Base-by-base conservation (phyloP, 2,888 invertebrate species). In the Pandemis corylana region DNA sequence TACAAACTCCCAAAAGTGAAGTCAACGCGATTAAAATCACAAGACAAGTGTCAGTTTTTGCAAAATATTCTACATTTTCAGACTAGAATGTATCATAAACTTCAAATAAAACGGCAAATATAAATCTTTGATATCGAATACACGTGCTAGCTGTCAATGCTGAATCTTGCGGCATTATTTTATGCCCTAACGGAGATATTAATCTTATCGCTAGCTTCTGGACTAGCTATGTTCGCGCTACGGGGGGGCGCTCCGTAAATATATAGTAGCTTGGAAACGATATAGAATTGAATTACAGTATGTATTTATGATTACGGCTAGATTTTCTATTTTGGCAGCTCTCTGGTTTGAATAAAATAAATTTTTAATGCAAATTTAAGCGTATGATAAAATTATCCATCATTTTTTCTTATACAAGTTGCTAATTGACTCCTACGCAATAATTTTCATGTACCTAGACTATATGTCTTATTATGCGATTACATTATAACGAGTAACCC, bases 151-250 rank as follows among this genome's bases (percentile, higher is more conserved):
- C 61, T 67, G 75, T 53, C 75, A 62, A 49, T 56, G 7, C 44
- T 5, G 28, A 46, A 67, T 75, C 66, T 63, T 53, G 62, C 36
- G 59, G 53, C 75, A 67, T 67, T 75, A 75, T 71, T 75, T 75
- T 69, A 75, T 46, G 66, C 66, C 66, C 7, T 67, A 71, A 63
- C 70, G 71, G 51, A 77, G 76, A 78, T 76, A 78, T 81, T 72
- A 79, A 80, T 81, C 77, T 77, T 77, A 78, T 78, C 77, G 70
- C 53, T 73, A 71, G 77, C 79, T 75, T 76, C 78, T 68, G 76
- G 78, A 20, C 78, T 79, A 76, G 77, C 78, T 69, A 20, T 61
- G 71, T 62, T 67, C 28, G 56, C 81, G 15, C 63, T 76, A 71
- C 83, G 80, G 78, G 82, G 82, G 82, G 78, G 59, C 69, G 46